Base-by-base conservation (phyloP, 2,113 vertebrate genomes). In the Gopherus flavomarginatus region DNA sequence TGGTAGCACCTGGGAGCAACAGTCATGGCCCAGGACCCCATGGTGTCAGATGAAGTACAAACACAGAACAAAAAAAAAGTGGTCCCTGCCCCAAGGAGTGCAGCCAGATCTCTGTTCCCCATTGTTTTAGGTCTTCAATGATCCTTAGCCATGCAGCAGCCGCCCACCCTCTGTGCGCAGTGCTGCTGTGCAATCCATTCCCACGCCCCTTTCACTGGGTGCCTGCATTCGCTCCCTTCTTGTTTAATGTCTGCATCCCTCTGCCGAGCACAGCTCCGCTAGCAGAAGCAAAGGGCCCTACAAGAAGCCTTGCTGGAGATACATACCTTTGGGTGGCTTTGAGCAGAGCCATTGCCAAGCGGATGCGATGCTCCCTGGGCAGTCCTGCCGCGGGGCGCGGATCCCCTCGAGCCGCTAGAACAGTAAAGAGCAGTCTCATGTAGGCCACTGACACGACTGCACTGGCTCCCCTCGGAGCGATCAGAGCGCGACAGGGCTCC, bases 321-420 rank as follows among this genome's bases (percentile, higher is more conserved):
- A 26, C 29, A 1, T 95, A 98, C 98, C 98, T 98, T 96, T 98
- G 11, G 98, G 98, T 72, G 97, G 97, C 96, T 98, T 97, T 54
- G 98, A 98, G 95, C 95, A 97, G 10, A 98, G 90, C 29, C 95
- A 87, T 12, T 95, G 94, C 65, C 95, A 77, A 27, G 96, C 83
- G 31, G 93, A 86, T 1, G 19, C 27, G 8, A 44, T 57, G 56
- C 86, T 89, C 14, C 65, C 59, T 31, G 72, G 62, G 52, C 83
- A 38, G 85, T 52, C 10, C 44, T 35, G 52, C n/a, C 81, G 81
- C 65, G 57, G 65, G 13, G 35, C 24, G 27, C 4, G 4, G 56
- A 52, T 78, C 50, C 83, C 87, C n/a, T 52, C 65, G n/a, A 86
- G 75, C 81, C 47, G 54, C 93, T 89, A 54, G 88, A 93, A 90